A percentile compares a stretch with the other conserved stretches of the same genome.
These are phyloP conservation scores for Diorhabda sublineata DNA, from an alignment of 1,140 invertebrate genomes.

Conservation along the genomic window DNA sequence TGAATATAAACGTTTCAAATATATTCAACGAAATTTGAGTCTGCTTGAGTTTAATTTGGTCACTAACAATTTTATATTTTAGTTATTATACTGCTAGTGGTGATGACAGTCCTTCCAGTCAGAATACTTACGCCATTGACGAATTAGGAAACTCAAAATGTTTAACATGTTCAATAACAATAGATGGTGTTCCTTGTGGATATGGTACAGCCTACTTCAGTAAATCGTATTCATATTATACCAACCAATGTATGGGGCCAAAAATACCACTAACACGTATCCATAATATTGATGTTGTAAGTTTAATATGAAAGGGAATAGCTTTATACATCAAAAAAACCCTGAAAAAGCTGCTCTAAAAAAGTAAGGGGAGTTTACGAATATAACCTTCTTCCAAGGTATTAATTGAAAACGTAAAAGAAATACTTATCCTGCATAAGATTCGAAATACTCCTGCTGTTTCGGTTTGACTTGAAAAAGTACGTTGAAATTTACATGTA, in stretches of 20 bases:
- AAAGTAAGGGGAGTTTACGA: no score
- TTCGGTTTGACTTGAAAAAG: no score
- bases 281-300: constrained; percentile 32
- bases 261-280: constrained; percentile 42
- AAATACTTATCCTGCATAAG: no score
- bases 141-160: constrained; percentile 50
- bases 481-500: no score
- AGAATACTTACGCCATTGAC: constrained; percentile 58
- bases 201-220: constrained; percentile 68
- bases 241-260: constrained; percentile 71
- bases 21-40: no score
- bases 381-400: no score
- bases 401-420: no score
- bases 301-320: constrained; percentile 5
- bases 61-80: constrained; percentile 32
- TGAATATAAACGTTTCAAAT: no score
- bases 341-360: no score
- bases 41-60: no score
- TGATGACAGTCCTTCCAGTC: constrained; percentile 55
- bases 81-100: constrained; percentile 65
- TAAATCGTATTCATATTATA: constrained; percentile 60
- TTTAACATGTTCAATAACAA: constrained; percentile 50
- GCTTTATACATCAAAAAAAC: neutral
- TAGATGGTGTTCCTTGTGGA: constrained; percentile 56
- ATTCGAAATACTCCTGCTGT: no score